Base-by-base conservation (phyloP, 92 coral and sea anemone genomes). In the Siderastrea siderea region DNA sequence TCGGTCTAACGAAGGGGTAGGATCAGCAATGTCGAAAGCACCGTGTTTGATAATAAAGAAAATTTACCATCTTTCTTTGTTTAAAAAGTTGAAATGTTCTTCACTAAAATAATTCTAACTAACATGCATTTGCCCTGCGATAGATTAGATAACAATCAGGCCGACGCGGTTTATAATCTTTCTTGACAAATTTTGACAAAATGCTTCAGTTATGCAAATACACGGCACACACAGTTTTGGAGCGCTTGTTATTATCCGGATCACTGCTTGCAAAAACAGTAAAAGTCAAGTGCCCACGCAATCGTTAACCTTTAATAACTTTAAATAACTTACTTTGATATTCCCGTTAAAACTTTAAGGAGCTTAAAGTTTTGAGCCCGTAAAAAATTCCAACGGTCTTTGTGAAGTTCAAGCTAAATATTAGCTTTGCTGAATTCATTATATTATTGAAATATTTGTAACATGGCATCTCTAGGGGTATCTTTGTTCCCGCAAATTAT, bases 221-320 rank as follows among this genome's bases (percentile, higher is more conserved):
- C 46, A 15, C 5, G 4, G 13, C 16, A 11, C 44, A 16, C 47
- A 19, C 47, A 59, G 47, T n/a, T 59, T 71, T 8, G 14, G 38
- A 62, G 43, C 45, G 46, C 82, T 62, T 5, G 12, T 11, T 8
- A 62, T 60, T 47, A 51, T 26, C 44, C 47, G n/a, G 44, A 43
- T 60, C 44, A 4, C 8, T 60, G 14, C 67, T 45, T 14, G 7
- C 52, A 77, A 7, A 16, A 47, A 57, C 49, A 44, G 14, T 26
- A 45, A 75, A 59, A 1, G 43, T 55, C n/a, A 44, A 75, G 80
- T 75, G 17, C 80, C 19, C n/a, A 16, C 66, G 52, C 66, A 60
- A 60, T 51, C 81, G 16, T 5, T 15, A 4, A 14, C 26, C 6
- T 47, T 10, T 7, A 59, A 6, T 6, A 55, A 55, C 8, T 38